These are phyloP conservation scores for Xiphophorus hellerii DNA, from an alignment of 2,113 vertebrate species.

Conservation along the genomic window DNA sequence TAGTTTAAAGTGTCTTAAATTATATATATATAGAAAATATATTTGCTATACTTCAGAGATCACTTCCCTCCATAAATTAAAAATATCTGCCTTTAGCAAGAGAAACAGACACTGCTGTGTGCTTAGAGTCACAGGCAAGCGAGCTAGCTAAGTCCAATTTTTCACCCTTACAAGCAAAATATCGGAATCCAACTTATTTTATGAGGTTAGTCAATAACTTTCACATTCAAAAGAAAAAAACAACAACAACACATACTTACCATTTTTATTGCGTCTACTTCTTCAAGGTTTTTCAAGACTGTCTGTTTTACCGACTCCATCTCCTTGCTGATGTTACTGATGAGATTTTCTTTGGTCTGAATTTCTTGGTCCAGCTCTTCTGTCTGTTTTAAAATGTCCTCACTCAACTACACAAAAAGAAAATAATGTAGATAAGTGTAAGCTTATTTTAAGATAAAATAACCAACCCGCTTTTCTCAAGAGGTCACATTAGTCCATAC, in stretches of 20 bases:
- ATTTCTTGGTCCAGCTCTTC: constrained; percentile 61
- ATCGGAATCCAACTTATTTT: no score
- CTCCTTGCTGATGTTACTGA: constrained; percentile 56
- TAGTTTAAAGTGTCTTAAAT: no score
- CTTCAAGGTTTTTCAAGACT: constrained; percentile 57
- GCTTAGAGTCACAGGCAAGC: no score
- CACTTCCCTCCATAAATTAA: no score
- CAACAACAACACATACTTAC: constrained; percentile 50
- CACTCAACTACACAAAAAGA: constrained; percentile 44
- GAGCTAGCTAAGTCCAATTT: no score
- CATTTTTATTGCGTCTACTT: constrained; percentile 53
- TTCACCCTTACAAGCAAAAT: no score
- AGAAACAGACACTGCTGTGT: no score
- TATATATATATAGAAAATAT: no score
- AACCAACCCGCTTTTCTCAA: constrained; percentile 1
- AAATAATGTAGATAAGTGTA: background rate
- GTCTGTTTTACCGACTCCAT: constrained; percentile 40
- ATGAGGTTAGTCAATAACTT: background rate
- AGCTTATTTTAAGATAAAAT: background rate
- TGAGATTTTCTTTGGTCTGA: constrained; percentile 58
- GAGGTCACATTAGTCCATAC: background rate
- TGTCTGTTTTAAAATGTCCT: constrained; percentile 52
- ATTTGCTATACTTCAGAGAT: no score
- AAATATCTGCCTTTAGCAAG: no score
- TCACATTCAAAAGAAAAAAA: background rate